Conservation (phyloP, 2,888 invertebrate genomes). For the Brachyopa scutellaris region DNA sequence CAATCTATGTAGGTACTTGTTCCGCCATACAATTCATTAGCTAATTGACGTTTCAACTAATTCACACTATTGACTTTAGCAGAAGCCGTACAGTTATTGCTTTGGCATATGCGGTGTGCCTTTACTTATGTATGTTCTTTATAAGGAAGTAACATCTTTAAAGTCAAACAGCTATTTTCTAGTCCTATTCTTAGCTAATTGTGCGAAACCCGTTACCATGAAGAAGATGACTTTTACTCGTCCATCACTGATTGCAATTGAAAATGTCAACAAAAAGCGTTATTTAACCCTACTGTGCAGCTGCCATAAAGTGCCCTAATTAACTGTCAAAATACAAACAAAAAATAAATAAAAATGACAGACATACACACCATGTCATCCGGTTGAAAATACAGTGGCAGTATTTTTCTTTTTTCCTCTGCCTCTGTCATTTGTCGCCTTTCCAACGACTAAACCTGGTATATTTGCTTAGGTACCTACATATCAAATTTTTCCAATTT, state of each 20-base stretch:
- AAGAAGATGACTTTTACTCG: neutral
- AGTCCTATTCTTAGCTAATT: slow-evolving; percentile 18
- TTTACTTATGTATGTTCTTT: too few relatives aligned
- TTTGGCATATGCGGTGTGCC: too few relatives aligned
- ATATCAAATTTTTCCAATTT: slow-evolving; percentile 9
- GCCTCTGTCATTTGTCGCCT: slow-evolving; percentile 3
- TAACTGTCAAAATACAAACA: slow-evolving; percentile 60
- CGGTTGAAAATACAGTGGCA: slow-evolving; percentile 47
- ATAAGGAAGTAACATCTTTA: slow-evolving; percentile 22
- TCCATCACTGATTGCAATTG: slow-evolving; percentile 23
- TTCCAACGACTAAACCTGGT: slow-evolving; percentile 3
- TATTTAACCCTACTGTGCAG: neutral
- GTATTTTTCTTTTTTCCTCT: neutral
- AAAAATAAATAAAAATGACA: too few relatives aligned
- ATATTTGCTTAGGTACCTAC: slow-evolving; percentile 41
- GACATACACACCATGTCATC: slow-evolving; percentile 60
- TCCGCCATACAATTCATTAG: neutral
- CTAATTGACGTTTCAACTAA: neutral
- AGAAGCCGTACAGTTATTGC: neutral
- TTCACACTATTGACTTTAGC: slow-evolving; percentile 2
- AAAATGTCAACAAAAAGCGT: slow-evolving; percentile 31
- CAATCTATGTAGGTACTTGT: too few relatives aligned
- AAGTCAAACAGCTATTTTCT: slow-evolving; percentile 30
- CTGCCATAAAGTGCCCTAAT: slow-evolving; percentile 63
- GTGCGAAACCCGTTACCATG: slow-evolving; percentile 28